Evolutionary conservation across 1,140 invertebrate species (phyloP).

Genomic region (Leptinotarsa texana): DNA sequence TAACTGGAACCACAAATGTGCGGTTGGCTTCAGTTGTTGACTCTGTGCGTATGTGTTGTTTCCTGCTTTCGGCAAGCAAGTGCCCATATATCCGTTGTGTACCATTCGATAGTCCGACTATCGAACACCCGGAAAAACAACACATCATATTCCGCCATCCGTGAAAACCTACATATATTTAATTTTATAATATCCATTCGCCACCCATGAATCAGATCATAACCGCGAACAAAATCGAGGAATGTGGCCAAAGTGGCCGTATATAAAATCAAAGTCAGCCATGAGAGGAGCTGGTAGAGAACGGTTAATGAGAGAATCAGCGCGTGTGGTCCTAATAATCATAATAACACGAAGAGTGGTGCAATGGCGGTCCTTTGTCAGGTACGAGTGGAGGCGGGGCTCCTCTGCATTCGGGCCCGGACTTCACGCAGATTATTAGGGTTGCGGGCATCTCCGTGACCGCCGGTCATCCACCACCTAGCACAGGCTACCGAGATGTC

Average conservation of each 20-base stretch:
- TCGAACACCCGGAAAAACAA: no score
- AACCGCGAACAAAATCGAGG: conserved; percentile 10
- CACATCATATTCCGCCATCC: no score
- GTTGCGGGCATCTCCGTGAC: not conserved
- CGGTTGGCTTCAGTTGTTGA: no score
- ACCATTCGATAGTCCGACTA: no score
- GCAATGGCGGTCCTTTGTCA: conserved; percentile 34
- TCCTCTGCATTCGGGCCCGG: conserved; percentile 9
- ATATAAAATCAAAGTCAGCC: conserved; percentile 21
- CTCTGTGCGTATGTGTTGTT: no score
- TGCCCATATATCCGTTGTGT: no score
- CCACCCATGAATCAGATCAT: conserved; percentile 1
- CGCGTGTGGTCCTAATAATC: conserved; percentile 41
- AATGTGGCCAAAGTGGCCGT: conserved; percentile 19
- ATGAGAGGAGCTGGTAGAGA: conserved; percentile 16
- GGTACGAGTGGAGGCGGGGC: conserved; percentile 19
- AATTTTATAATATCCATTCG: not conserved
- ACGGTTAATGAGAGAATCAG: conserved; percentile 18
- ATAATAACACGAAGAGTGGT: conserved; percentile 35
- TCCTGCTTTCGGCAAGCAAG: no score
- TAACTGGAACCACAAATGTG: no score
- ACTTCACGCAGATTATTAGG: conserved; percentile 15
- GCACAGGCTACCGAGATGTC: conserved; percentile 6
- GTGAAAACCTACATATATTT: no score
- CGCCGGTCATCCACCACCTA: conserved; percentile 8